phyloP scores from a whole-genome alignment of 2,113 vertebrate species.

The Tragelaphus buxtoni region DNA sequence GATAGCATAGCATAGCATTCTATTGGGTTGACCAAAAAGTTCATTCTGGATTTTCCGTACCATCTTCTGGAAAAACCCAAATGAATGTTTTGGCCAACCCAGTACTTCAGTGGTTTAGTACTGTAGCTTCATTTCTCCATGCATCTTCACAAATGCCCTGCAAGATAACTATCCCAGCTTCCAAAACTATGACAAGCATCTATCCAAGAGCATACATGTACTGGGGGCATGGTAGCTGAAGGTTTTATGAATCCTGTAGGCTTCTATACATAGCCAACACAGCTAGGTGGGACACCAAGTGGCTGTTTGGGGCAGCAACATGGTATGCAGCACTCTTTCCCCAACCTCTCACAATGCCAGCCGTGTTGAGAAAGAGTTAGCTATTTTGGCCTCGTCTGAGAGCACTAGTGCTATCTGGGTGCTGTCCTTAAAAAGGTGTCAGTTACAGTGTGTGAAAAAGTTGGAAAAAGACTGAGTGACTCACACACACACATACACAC shows the following conservation, averaged over 20 bases:
- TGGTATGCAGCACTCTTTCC: background rate
- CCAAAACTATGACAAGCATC: background rate
- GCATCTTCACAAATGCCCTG: background rate
- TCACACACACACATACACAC: background rate
- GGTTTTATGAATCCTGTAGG: background rate
- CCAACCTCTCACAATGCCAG: background rate
- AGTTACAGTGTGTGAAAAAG: background rate
- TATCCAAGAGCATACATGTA: background rate
- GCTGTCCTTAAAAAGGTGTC: background rate
- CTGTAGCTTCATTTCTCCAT: background rate
- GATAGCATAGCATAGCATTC: background rate
- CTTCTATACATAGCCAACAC: background rate
- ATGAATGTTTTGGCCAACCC: background rate
- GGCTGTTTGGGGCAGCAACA: background rate
- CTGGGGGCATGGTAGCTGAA: background rate
- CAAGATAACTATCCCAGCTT: background rate
- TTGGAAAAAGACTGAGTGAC: background rate
- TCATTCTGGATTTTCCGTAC: background rate
- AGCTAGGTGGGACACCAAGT: background rate
- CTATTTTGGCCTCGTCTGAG: background rate
- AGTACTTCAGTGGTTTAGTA: background rate
- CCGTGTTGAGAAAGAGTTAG: background rate
- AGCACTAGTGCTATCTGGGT: background rate
- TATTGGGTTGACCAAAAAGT: background rate
- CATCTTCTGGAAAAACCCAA: background rate